These are phyloP conservation scores for Cariama cristata DNA, from an alignment of 2,113 vertebrate genomes.

Conservation along the genomic window DNA sequence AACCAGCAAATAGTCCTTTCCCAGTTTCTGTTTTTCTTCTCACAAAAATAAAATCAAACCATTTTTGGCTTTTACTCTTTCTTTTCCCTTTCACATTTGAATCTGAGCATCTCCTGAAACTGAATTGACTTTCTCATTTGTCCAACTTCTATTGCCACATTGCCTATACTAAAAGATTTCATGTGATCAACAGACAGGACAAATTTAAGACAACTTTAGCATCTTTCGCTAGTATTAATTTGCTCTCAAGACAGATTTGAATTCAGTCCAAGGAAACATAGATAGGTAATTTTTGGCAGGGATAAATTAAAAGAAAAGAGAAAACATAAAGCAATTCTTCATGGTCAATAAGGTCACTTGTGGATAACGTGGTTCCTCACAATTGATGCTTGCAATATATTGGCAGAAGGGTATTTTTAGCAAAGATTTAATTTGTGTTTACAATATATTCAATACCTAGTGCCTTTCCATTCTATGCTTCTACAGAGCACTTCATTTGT, in stretches of 20 bases:
- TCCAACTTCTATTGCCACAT: background rate
- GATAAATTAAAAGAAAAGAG: background rate
- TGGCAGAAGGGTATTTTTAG: background rate
- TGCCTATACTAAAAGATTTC: background rate
- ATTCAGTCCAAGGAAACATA: background rate
- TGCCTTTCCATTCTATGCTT: background rate
- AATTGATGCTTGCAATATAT: background rate
- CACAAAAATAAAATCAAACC: background rate
- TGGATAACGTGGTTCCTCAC: background rate
- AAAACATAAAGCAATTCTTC: background rate
- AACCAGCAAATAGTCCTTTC: background rate
- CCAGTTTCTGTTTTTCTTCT: background rate
- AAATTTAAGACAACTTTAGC: background rate
- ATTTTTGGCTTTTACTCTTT: background rate
- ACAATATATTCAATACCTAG: background rate
- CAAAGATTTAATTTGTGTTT: background rate
- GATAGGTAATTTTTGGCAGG: background rate
- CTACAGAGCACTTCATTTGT: background rate
- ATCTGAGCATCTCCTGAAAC: background rate
- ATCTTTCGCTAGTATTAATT: background rate
- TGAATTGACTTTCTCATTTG: background rate
- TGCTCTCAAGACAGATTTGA: background rate
- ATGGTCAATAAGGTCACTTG: background rate
- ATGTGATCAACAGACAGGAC: background rate
- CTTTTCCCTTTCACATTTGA: background rate